Base-by-base conservation (phyloP, 2,888 invertebrate genomes). In the Spilosoma lubricipeda region DNA sequence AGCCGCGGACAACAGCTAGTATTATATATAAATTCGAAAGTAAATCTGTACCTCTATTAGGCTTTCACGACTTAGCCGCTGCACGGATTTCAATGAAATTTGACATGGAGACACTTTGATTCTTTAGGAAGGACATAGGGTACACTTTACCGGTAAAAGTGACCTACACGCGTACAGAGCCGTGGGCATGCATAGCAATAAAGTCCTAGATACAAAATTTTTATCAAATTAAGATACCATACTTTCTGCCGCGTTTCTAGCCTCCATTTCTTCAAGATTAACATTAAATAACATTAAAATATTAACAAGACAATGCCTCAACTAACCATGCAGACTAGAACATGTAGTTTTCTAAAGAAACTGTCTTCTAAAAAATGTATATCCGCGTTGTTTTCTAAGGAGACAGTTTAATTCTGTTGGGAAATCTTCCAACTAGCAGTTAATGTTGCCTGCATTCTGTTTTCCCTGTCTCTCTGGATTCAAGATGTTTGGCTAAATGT, bases 391-490 rank as follows among this genome's bases (percentile, higher is more conserved):
- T 69, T 52, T 63, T 48, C 64, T 70, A 70, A 52, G 36, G 33
- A 72, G 74, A 72, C 69, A 77, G n/a, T 39, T 39, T 39, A 65
- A 71, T 75, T 71, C 82, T 67, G 23, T 9, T 1, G 82, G 82
- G 82, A 84, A 82, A 82, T 84, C 77, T 74, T 45, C 36, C 13
- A 67, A 65, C 69, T 76, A 76, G 77, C 74, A 67, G 73, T 78
- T 83, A 85, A 85, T 82, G 82, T 73, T 74, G 56, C 8, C 48
- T 64, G 72, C 70, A 69, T 77, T 70, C 71, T 84, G 71, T 73
- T 73, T 76, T 30, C 64, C 30, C 65, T 69, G 36, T 71, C 42
- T 65, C n/a, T 48, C 23, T 36, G 67, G 69, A 69, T 72, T 59
- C 52, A 69, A 69, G 13, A 45, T 56, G 69, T 69, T 65, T 42